A percentile compares a stretch with the other conserved stretches of the same genome.
phyloP scores from a whole-genome alignment of 2,888 invertebrate species.

The Mythimna loreyi region DNA sequence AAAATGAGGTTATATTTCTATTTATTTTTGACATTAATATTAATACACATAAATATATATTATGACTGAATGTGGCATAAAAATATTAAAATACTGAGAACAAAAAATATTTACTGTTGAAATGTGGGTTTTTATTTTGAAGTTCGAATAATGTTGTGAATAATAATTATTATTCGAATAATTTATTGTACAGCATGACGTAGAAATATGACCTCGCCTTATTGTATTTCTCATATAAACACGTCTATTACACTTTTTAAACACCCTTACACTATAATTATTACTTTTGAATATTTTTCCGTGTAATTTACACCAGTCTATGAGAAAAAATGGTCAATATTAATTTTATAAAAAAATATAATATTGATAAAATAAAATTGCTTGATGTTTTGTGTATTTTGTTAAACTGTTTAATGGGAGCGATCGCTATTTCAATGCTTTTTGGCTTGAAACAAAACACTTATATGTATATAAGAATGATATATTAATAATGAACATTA shows the following conservation, averaged over 20 bases:
- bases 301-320: slow-evolving; percentile 55
- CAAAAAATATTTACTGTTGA: slow-evolving; percentile 10
- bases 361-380: slow-evolving; percentile 37
- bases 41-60: slow-evolving; percentile 5
- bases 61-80: slow-evolving; percentile 31
- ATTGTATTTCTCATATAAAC: slow-evolving; percentile 54
- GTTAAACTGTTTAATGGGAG: slow-evolving; percentile 58
- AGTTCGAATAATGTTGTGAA: slow-evolving; percentile 16
- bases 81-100: slow-evolving; percentile 11
- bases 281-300: slow-evolving; percentile 54
- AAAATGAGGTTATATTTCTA: slow-evolving; percentile 64
- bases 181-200: slow-evolving; percentile 20
- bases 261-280: slow-evolving; percentile 46
- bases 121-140: slow-evolving; percentile 5
- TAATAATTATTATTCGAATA: slow-evolving; percentile 25
- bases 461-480: slow-evolving; percentile 65
- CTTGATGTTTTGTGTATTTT: slow-evolving; percentile 61
- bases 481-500: slow-evolving; percentile 54
- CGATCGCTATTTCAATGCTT: slow-evolving; percentile 70
- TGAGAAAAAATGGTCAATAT: slow-evolving; percentile 37
- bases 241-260: slow-evolving; percentile 55
- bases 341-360: slow-evolving; percentile 33
- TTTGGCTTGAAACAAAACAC: slow-evolving; percentile 70
- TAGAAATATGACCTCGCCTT: slow-evolving; percentile 61
- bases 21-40: slow-evolving; percentile 13